Evolutionary conservation across 2,113 vertebrate genomes (phyloP), one percentile per base, ranked within the genome.

Genomic region (Anseranas semipalmata): DNA sequence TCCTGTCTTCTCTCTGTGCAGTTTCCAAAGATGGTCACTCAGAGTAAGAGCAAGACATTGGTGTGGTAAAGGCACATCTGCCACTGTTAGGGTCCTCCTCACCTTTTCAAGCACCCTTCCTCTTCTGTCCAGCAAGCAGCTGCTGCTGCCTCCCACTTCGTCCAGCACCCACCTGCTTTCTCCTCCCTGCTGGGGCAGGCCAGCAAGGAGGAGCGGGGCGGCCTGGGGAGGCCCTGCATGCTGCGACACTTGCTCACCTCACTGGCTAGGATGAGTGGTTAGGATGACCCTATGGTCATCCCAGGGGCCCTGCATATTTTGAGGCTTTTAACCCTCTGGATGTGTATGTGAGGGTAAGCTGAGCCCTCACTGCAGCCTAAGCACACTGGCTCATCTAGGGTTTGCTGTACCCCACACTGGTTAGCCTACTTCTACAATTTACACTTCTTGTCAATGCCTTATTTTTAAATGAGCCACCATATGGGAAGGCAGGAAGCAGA

Each of bases 401-500:
- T 30, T 67, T 37, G 17, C 2, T 72, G 39, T 48, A 35, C 19
- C 33, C 52, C 32, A 2, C 19, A 25, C 52, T 37, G 21, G 33
- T 32, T 41, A 59, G 30, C 62, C 88, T 66, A 20, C 71, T 83
- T 74, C 21, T 48, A 53, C 37, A 73, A 24, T 53, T 85, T 66
- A 63, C 70, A 45, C 63, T 80, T 67, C 22, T 88, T 66, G 41
- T 48, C 78, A 78, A 55, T 9, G 28, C 13, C 85, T 58, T 95
- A n/a, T 88, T 94, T 97, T 92, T n/a, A 84, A 92, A 53, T 72
- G 66, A 80, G 68, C 18, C 50, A 76, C 85, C 74, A 18, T 93
- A n/a, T 53, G 89, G 80, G 86, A 37, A 90, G 68, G 86, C 93
- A 95, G 90, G 86, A 92, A 95, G 83, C 89, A 59, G 83, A 92